These are phyloP conservation scores for Julus scandinavius DNA, from an alignment of 2,888 invertebrate genomes.

Conservation along the genomic window DNA sequence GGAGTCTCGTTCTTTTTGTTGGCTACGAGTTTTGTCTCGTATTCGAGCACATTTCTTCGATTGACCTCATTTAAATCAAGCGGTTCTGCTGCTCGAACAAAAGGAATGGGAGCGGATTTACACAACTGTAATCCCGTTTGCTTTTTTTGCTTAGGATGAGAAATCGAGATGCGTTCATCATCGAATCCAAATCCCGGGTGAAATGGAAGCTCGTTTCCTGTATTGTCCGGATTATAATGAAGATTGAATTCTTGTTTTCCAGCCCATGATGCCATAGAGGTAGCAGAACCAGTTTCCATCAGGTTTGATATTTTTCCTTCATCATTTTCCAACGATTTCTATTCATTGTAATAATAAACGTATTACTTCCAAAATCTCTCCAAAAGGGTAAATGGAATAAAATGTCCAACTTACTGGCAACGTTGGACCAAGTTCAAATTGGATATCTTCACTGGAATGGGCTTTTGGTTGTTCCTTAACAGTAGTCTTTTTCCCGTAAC, in stretches of 20 bases:
- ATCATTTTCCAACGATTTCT: neutral
- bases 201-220: slow-evolving; percentile 45
- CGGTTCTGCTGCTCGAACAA: slow-evolving; percentile 59
- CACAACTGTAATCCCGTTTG: neutral
- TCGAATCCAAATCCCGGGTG: slow-evolving; percentile 46
- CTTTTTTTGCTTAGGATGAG: neutral
- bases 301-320: neutral
- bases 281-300: neutral
- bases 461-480: neutral
- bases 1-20: slow-evolving; percentile 32
- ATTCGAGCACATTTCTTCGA: slow-evolving; percentile 50
- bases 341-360: neutral
- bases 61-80: slow-evolving; percentile 58
- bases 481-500: neutral
- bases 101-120: slow-evolving; percentile 55
- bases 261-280: neutral
- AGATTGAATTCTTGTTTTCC: slow-evolving; percentile 42
- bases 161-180: neutral
- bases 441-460: neutral
- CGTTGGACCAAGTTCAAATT: neutral
- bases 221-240: slow-evolving; percentile 53
- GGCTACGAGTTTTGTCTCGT: neutral
- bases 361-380: neutral
- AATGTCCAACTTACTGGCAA: neutral
- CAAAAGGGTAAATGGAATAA: neutral